These are phyloP conservation scores for Ferrisia virgata DNA, from an alignment of 2,888 invertebrate genomes.

Conservation along the genomic window DNA sequence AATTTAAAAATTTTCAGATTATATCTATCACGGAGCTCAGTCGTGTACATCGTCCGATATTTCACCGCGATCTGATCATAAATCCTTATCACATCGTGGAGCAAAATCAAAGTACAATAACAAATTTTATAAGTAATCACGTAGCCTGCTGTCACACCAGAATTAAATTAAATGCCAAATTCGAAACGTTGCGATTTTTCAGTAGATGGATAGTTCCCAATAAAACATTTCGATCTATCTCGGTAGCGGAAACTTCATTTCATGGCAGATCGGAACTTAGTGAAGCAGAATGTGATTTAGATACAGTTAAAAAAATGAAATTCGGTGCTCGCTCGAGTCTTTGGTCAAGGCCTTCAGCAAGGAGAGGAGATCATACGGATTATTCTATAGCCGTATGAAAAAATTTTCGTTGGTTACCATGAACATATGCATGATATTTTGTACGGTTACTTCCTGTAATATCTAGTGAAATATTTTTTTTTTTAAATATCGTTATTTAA, in stretches of 20 bases:
- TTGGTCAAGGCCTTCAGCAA: slow-evolving; percentile 60
- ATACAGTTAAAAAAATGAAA: slow-evolving; percentile 70
- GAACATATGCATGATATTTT: not conserved
- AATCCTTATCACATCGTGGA: slow-evolving; percentile 69
- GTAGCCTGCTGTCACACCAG: not conserved
- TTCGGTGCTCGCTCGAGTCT: slow-evolving; percentile 67
- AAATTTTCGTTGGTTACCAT: slow-evolving; percentile 36
- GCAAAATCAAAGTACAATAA: slow-evolving; percentile 53
- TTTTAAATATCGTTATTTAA: slow-evolving; percentile 4
- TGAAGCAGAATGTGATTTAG: slow-evolving; percentile 71
- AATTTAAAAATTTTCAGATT: slow-evolving; percentile 55
- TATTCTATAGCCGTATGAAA: slow-evolving; percentile 70
- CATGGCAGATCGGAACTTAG: slow-evolving; percentile 57
- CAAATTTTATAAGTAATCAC: not conserved
- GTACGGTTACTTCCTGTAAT: not conserved
- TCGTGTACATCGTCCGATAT: slow-evolving; percentile 75
- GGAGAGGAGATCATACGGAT: slow-evolving; percentile 62
- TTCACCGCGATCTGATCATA: slow-evolving; percentile 74
- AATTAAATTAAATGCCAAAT: slow-evolving; percentile 30
- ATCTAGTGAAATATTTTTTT: slow-evolving; percentile 27
- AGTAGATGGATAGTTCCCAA: slow-evolving; percentile 58
- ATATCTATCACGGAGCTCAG: slow-evolving; percentile 71
- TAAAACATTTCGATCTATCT: slow-evolving; percentile 46
- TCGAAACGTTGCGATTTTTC: slow-evolving; percentile 44
- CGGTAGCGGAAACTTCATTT: slow-evolving; percentile 52